Percentiles rank a stretch among this genome's conserved stretches.
These are phyloP conservation scores for Astyanax mexicanus DNA, from an alignment of 2,797 vertebrate species.

Conservation along the genomic window DNA sequence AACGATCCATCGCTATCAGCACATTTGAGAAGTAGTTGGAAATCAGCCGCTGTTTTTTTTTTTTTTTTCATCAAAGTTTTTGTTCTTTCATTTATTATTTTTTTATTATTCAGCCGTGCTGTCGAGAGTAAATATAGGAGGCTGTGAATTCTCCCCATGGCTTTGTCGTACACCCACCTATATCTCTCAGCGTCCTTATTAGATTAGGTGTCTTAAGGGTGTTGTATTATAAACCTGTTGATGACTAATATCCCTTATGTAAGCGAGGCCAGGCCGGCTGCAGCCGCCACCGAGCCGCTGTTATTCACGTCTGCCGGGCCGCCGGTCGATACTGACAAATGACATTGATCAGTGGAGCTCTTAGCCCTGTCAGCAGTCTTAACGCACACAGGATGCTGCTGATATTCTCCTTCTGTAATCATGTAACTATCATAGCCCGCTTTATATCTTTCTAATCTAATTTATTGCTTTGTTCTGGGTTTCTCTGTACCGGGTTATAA, in stretches of 20 bases:
- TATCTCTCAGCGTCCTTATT: constrained; percentile 3
- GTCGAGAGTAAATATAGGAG: background rate
- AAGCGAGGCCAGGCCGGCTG: background rate
- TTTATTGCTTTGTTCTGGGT: constrained; percentile 2
- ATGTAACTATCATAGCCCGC: background rate
- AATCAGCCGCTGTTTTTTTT: background rate
- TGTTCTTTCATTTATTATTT: background rate
- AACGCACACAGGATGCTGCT: background rate
- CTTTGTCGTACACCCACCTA: constrained; percentile 19
- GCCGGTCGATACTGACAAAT: constrained; percentile 19
- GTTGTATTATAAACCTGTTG: constrained; percentile 21
- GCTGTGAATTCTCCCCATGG: background rate
- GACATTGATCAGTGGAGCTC: constrained; percentile 16
- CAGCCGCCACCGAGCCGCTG: background rate
- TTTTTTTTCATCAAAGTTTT: background rate
- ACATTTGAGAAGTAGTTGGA: constrained; percentile 19
- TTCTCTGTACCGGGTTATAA: background rate
- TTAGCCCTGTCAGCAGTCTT: constrained; percentile 25
- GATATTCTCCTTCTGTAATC: constrained; percentile 12
- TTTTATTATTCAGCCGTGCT: background rate
- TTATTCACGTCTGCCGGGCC: constrained; percentile 9
- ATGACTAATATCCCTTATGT: constrained; percentile 30
- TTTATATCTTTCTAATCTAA: constrained; percentile 6
- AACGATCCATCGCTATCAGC: constrained; percentile 3
- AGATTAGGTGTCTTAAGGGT: constrained; percentile 16